Conservation (phyloP, 2,113 vertebrate species). For the Ptyas mucosa region DNA sequence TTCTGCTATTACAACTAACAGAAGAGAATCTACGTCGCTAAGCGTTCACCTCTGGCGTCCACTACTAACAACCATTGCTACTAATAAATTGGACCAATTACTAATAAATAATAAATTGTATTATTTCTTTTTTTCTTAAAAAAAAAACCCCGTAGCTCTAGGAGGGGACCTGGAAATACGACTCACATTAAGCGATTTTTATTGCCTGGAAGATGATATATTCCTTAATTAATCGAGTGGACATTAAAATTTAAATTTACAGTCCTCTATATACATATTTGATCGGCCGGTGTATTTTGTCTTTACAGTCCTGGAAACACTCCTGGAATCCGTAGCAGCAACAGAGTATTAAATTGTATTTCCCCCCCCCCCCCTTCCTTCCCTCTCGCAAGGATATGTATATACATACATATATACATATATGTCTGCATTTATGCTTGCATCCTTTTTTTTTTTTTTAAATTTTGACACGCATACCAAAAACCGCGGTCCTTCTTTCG, state of each 20-base stretch:
- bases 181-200: conserved; percentile 68
- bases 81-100: not conserved
- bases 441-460: not conserved
- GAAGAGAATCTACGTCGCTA: too few relatives aligned
- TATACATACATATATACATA: not conserved
- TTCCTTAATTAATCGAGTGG: conserved; percentile 72
- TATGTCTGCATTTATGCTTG: not conserved
- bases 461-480: not conserved
- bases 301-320: not conserved
- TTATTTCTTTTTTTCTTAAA: not conserved
- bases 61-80: not conserved
- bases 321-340: conserved; percentile 23
- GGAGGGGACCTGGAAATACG: conserved; percentile 52
- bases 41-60: not conserved
- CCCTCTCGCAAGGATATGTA: conserved; percentile 55
- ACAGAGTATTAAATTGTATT: conserved; percentile 59
- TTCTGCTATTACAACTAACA: not conserved
- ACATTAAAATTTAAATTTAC: conserved; percentile 77
- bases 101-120: too few relatives aligned
- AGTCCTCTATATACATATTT: conserved; percentile 64
- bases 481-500: not conserved
- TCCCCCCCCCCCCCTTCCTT: not conserved
- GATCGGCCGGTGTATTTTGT: conserved; percentile 41
- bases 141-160: not conserved
- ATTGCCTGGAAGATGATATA: conserved; percentile 75